Conservation (phyloP, 1,140 invertebrate species). For the Euwallacea similis region DNA sequence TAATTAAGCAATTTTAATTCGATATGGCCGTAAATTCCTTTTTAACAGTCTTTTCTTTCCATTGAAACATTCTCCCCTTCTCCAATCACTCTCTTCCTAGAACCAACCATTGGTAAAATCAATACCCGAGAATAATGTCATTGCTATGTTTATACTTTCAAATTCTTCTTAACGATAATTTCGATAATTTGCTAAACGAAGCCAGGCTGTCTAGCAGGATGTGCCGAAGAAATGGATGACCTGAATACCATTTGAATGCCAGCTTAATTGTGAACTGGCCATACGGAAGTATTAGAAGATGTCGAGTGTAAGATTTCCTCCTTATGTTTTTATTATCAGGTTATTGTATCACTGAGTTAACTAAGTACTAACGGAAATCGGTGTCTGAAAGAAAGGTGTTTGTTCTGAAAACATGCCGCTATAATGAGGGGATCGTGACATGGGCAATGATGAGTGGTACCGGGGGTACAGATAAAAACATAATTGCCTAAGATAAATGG, state of each 20-base stretch:
- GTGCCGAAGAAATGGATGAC: constrained; percentile 17
- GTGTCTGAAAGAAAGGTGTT: neutral
- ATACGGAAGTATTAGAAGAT: constrained; percentile 1
- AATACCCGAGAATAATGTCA: neutral
- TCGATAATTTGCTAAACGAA: constrained; percentile 12
- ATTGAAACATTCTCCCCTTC: no score
- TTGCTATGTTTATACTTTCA: constrained; percentile 2
- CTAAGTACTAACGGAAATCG: neutral
- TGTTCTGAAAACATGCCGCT: neutral
- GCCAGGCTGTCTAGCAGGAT: constrained; percentile 34
- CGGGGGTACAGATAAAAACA: no score
- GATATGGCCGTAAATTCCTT: no score
- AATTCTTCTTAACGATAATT: constrained; percentile 24
- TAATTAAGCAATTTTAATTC: no score
- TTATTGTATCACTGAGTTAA: neutral
- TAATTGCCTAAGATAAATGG: no score
- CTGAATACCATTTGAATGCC: constrained; percentile 11
- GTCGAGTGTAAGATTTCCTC: constrained; percentile 4
- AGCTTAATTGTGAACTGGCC: constrained; percentile 5
- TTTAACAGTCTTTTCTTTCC: no score
- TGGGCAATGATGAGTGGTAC: no score
- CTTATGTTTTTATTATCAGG: neutral
- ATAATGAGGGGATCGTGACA: no score
- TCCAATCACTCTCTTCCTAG: no score
- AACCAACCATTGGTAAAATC: no score